Percentiles rank a stretch among this genome's conserved stretches.
These are phyloP conservation scores for Noctua pronuba DNA, from an alignment of 2,888 invertebrate species.

Conservation along the genomic window DNA sequence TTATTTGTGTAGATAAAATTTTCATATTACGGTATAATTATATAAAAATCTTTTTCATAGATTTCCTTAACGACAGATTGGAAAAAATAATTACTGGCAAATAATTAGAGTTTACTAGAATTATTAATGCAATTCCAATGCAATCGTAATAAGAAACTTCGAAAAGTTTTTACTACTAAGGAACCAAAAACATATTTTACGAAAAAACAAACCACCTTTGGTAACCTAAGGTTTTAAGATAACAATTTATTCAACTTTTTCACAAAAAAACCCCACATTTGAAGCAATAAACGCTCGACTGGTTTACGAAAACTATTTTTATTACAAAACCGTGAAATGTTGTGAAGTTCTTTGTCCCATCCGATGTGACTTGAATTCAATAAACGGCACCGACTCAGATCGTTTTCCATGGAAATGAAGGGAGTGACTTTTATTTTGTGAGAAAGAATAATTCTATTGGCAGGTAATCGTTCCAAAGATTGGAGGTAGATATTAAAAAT, in stretches of 20 bases:
- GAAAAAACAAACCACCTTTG: background rate
- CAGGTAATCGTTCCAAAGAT: conserved; percentile 77
- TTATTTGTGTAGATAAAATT: no score
- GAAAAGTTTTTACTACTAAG: background rate
- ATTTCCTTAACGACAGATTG: no score
- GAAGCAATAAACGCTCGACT: background rate
- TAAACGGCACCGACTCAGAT: conserved; percentile 79
- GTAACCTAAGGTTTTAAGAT: no score
- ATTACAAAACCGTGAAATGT: conserved; percentile 64
- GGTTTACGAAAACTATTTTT: conserved; percentile 58
- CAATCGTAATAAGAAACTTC: no score
- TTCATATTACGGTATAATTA: no score
- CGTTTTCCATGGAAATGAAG: conserved; percentile 70
- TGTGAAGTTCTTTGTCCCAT: conserved; percentile 75
- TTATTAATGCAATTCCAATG: no score
- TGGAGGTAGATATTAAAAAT: conserved; percentile 70
- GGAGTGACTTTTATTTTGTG: conserved; percentile 66
- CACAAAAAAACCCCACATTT: background rate
- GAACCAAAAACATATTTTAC: background rate
- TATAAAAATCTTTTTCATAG: no score
- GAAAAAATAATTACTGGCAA: no score
- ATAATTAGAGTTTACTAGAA: no score
- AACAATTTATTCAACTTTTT: background rate
- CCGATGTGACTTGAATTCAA: conserved; percentile 86
- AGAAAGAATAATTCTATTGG: conserved; percentile 73